Evolutionary conservation across 2,888 invertebrate species (phyloP), one percentile per base, ranked within the genome.

Genomic region (Apodemia hepburni): DNA sequence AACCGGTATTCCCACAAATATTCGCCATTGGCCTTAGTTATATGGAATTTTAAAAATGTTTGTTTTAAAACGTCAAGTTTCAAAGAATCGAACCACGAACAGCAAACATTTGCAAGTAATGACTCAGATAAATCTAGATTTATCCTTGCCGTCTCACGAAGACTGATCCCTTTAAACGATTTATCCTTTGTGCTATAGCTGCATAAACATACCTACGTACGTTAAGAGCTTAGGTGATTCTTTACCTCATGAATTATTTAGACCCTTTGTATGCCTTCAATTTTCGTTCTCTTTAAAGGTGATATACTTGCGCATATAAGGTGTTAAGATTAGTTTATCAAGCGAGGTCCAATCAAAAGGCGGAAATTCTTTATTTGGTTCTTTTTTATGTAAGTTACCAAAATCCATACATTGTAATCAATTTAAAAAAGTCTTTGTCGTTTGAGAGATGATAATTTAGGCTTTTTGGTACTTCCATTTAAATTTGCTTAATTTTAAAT

Each of bases 191-290:
- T 47, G 47, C 47, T 45, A 45, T n/a, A 27, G 54, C 57, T 57
- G 27, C 57, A 27, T 57, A n/a, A 80, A 60, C 18, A 49, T 47
- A 51, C 51, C 18, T 47, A 62, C 59, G 18, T 22, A 59, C 54
- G 58, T 47, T 49, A 45, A 54, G 62, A 71, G 75, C 74, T 82
- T 82, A 81, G 80, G 79, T 77, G 78, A 80, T 76, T 47, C 45
- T 47, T 17, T 72, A 73, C 71, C 79, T 87, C 84, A 86, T 88
- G 86, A 85, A 87, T 88, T 87, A 87, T 88, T 85, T 82, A 87
- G 75, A 66, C 67, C 68, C 73, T 47, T 70, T 76, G 73, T 77
- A 76, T 76, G 74, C 74, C 74, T 74, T 75, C 74, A 71, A 71
- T 74, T 80, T 72, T 72, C 71, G 76, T 77, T 76, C 76, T 74